Base-by-base conservation (phyloP, 2,797 vertebrate species). In the Pangasius sanitwongsei region DNA sequence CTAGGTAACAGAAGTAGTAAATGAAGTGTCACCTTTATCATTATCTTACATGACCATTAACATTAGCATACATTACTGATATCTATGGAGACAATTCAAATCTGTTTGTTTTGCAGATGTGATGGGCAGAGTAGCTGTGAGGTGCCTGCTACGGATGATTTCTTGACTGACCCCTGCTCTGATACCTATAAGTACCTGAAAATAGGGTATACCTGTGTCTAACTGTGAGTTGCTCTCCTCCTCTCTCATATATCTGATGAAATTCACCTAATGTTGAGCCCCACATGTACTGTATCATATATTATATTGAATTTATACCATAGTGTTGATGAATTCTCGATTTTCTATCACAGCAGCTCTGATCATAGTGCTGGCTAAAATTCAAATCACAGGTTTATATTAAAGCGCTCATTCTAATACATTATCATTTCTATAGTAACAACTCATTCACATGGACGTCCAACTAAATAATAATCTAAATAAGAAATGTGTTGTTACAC, bases 111-210 rank as follows among this genome's bases (percentile, higher is more conserved):
- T 70, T 53, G 25, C 6, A 69, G 48, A 18, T 57, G 13, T 69
- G 16, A 80, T 18, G 77, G 77, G 34, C 3, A 31, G 41, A 48
- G 41, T 23, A 75, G 20, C 72, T 80, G 77, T 55, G 2, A 31
- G 15, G 13, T 70, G 9, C 63, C 57, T 67, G 41, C 48, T 34
- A 61, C 23, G 3, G n/a, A 4, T 23, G 9, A 53, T 44, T 8
- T 18, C 25, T 65, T 78, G 20, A 11, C 69, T 1, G 87, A 91
- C 15, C 85, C 88, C 15, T 91, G 91, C 74, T 0, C 0, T 1
- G 67, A 67, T 20, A 92, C 48, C 63, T 86, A 70, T 28, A 91
- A 92, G 59, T 90, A 87, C 85, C 87, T 92, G 41, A 57, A 34
- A 12, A 74, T 88, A 53, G 72, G 5, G 0, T 89, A 88, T 48